Evolutionary conservation across 2,888 invertebrate genomes (phyloP).

Genomic region (Pelosia muscerda): DNA sequence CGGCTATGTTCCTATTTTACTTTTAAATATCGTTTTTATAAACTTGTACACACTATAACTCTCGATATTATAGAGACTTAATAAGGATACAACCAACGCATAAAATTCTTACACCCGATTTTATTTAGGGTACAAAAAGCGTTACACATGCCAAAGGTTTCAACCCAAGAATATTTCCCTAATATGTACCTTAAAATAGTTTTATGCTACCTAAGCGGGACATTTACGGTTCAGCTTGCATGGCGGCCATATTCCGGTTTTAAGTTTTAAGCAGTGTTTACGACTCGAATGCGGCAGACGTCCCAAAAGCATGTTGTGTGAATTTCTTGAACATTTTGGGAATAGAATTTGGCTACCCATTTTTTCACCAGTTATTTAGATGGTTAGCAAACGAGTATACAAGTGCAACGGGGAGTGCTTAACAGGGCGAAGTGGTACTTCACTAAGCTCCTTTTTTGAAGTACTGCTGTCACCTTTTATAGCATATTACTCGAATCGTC

Average conservation of each 20-base stretch:
- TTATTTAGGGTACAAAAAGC: neutral
- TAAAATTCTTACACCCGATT: neutral
- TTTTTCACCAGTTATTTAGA: neutral
- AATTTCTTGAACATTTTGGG: neutral
- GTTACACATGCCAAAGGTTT: neutral
- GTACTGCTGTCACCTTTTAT: no score
- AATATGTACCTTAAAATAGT: constrained; percentile 7
- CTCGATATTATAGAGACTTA: neutral
- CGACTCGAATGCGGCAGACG: constrained; percentile 30
- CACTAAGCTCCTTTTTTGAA: no score
- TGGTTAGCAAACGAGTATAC: neutral
- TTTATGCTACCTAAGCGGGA: constrained; percentile 36
- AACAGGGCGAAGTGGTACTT: no score
- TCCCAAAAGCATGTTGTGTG: constrained; percentile 20
- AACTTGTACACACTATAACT: no score
- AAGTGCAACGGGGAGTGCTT: no score
- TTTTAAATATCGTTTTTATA: no score
- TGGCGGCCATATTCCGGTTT: constrained; percentile 19
- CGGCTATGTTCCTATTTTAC: no score
- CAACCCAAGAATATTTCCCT: neutral
- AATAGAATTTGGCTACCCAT: neutral
- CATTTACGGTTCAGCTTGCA: constrained; percentile 34
- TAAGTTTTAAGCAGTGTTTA: constrained; percentile 49
- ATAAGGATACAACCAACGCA: neutral
- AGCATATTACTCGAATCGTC: no score